Evolutionary conservation across 2,113 vertebrate genomes (phyloP).

Genomic region (Actenoides lindsayi): DNA sequence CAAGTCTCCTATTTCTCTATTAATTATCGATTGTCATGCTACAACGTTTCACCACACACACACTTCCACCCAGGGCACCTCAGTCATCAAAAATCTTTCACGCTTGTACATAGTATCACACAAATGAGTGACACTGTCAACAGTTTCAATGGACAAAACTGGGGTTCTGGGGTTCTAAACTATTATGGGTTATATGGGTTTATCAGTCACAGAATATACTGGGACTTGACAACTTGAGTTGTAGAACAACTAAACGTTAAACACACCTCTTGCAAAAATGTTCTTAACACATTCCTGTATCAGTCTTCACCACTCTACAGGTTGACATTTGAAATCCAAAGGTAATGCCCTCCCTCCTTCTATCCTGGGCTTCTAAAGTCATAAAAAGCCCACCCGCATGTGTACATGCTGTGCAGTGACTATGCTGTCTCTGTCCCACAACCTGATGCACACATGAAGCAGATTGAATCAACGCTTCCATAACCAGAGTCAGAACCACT

Average conservation of each 20-base stretch:
- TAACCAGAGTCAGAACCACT: not conserved
- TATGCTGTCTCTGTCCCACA: not conserved
- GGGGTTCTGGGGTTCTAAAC: not conserved
- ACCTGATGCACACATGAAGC: not conserved
- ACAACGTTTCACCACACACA: not conserved
- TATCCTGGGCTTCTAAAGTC: not conserved
- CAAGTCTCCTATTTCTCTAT: not conserved
- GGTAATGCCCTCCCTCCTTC: not conserved
- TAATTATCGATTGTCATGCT: not conserved
- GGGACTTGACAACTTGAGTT: not conserved
- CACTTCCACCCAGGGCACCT: not conserved
- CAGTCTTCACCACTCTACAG: not conserved
- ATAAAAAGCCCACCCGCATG: not conserved
- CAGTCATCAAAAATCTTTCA: not conserved
- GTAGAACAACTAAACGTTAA: not conserved
- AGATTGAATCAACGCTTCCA: not conserved
- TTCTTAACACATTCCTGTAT: not conserved
- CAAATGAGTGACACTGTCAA: not conserved
- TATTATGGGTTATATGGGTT: not conserved
- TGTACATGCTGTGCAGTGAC: accelerated
- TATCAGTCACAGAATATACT: not conserved
- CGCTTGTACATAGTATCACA: not conserved
- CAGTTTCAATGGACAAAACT: not conserved
- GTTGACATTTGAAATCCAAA: not conserved
- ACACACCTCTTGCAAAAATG: not conserved